Conservation (phyloP, 2,113 vertebrate genomes). For the Pipa parva region DNA sequence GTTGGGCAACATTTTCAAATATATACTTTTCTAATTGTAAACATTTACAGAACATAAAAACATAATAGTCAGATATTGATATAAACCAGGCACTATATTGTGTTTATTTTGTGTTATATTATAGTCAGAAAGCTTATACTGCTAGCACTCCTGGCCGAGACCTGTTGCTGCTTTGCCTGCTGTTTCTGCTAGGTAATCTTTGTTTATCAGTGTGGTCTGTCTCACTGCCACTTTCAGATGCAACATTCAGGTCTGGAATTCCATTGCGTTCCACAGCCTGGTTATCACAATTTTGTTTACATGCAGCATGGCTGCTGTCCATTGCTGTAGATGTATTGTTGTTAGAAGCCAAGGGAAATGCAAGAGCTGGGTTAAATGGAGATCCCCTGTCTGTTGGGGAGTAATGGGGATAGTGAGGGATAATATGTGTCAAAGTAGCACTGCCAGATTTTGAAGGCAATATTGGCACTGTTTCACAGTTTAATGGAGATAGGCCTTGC, state of each 20-base stretch:
- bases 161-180: slow-evolving; percentile 66
- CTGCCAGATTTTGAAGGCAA: not conserved
- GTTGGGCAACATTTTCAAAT: too few relatives aligned
- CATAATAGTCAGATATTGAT: too few relatives aligned
- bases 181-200: slow-evolving; percentile 61
- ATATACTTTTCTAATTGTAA: not conserved
- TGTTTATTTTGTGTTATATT: not conserved
- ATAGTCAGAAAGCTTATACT: slow-evolving; percentile 48
- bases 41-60: not conserved
- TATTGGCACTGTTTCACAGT: not conserved
- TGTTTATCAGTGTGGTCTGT: slow-evolving; percentile 51
- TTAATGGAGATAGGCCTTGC: slow-evolving; percentile 50
- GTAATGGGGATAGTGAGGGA: slow-evolving; percentile 63
- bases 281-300: slow-evolving; percentile 74
- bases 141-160: slow-evolving; percentile 65
- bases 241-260: slow-evolving; percentile 40
- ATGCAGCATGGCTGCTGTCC: slow-evolving; percentile 61
- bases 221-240: slow-evolving; percentile 16
- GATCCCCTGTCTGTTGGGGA: slow-evolving; percentile 44
- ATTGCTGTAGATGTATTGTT: slow-evolving; percentile 48
- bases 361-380: slow-evolving; percentile 51
- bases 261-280: slow-evolving; percentile 52
- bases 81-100: not conserved
- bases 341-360: slow-evolving; percentile 57
- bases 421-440: slow-evolving; percentile 55